Evolutionary conservation across 2,113 vertebrate species (phyloP).

Genomic region (Himantopus leucocephalus): DNA sequence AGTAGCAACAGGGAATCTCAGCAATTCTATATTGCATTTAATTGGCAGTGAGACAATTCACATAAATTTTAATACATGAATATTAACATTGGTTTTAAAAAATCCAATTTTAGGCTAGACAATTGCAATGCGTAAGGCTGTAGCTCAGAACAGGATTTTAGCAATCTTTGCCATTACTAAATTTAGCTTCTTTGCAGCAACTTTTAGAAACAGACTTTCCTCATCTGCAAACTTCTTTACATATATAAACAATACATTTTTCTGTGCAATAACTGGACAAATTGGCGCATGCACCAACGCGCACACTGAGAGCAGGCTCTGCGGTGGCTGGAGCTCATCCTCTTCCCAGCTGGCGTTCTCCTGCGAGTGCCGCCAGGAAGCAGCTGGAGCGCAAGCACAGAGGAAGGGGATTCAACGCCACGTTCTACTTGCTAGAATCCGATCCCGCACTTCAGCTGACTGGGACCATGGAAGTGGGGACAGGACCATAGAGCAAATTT

Average conservation of each 20-base stretch:
- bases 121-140: background rate
- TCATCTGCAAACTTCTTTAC: background rate
- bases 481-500: background rate
- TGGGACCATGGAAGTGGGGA: background rate
- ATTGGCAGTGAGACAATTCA: background rate
- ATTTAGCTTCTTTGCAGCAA: background rate
- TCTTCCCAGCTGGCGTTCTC: background rate
- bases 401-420: background rate
- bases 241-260: background rate
- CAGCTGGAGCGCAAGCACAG: background rate
- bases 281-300: background rate
- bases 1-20: background rate
- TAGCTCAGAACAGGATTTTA: background rate
- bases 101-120: background rate
- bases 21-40: background rate
- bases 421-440: background rate
- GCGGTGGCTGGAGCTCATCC: background rate
- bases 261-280: background rate
- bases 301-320: background rate
- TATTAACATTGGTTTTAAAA: background rate
- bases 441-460: background rate
- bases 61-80: background rate
- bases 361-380: background rate
- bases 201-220: background rate
- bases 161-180: background rate